Conservation (phyloP, 2,888 invertebrate genomes). For the Drosophila neoperkinsi region DNA sequence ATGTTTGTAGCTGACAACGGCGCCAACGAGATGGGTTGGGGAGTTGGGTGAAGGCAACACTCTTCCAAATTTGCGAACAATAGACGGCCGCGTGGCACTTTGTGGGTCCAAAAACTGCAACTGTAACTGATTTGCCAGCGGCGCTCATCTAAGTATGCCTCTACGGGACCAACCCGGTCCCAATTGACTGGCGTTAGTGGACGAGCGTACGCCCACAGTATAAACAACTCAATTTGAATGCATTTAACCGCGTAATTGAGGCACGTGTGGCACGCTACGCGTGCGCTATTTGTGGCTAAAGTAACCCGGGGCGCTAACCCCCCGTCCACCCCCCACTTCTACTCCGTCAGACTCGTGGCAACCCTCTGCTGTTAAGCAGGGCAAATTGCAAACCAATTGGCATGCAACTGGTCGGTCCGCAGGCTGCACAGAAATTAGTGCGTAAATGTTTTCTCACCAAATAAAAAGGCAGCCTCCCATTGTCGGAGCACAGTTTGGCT, state of each 20-base stretch:
- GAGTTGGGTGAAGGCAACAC: slow-evolving; percentile 43
- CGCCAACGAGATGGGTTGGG: background rate
- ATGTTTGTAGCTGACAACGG: slow-evolving; percentile 58
- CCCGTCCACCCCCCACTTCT: background rate
- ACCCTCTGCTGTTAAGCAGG: slow-evolving; percentile 54
- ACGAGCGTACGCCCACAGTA: slow-evolving; percentile 72
- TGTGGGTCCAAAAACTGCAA: slow-evolving; percentile 58
- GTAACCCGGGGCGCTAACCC: slow-evolving; percentile 45
- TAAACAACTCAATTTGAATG: slow-evolving; percentile 85
- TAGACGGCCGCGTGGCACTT: slow-evolving; percentile 62
- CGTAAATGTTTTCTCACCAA: slow-evolving; percentile 85
- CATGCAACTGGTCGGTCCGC: slow-evolving; percentile 77
- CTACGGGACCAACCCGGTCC: slow-evolving; percentile 36
- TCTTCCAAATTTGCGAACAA: slow-evolving; percentile 76
- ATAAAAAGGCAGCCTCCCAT: slow-evolving; percentile 68
- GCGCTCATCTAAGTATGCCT: slow-evolving; percentile 50
- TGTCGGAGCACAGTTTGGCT: slow-evolving; percentile 40
- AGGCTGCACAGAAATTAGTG: slow-evolving; percentile 75
- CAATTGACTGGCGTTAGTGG: slow-evolving; percentile 38
- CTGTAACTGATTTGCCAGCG: slow-evolving; percentile 72
- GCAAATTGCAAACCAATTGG: slow-evolving; percentile 81
- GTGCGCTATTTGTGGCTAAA: slow-evolving; percentile 80
- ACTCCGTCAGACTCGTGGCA: background rate
- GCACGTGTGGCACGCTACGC: slow-evolving; percentile 82
- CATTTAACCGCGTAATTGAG: slow-evolving; percentile 85